Evolutionary conservation across 2,888 invertebrate species (phyloP).

Genomic region (Rhagium mordax): DNA sequence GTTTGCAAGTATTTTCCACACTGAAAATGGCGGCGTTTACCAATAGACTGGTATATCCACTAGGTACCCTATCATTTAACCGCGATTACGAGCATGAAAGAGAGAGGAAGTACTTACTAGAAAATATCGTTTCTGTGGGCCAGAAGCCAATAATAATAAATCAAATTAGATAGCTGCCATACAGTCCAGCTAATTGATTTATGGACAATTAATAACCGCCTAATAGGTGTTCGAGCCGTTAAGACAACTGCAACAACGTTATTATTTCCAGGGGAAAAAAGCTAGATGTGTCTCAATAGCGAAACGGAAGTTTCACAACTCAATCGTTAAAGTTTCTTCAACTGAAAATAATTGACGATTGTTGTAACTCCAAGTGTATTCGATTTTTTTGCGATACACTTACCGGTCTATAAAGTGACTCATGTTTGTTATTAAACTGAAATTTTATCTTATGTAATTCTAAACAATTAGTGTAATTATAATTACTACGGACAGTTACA

Average conservation of each 20-base stretch:
- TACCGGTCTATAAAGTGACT: constrained; percentile 4
- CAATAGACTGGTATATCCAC: too few species aligned
- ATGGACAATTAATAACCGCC: neutral
- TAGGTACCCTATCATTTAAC: neutral
- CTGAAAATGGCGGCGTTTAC: too few species aligned
- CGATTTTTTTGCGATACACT: neutral
- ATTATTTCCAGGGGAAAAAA: neutral
- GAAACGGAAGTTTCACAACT: constrained; percentile 3
- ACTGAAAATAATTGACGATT: constrained; percentile 2
- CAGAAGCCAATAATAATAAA: neutral
- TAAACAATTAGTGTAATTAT: constrained; percentile 27
- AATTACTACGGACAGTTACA: constrained; percentile 8
- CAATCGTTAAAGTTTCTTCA: constrained; percentile 1
- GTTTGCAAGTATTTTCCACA: too few species aligned
- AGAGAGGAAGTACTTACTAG: neutral
- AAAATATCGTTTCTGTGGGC: neutral
- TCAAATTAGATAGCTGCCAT: neutral
- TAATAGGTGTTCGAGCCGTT: neutral
- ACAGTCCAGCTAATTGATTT: neutral
- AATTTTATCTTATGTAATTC: constrained; percentile 27
- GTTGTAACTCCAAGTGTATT: neutral
- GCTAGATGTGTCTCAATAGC: neutral
- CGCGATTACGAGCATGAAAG: neutral
- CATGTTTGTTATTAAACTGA: constrained; percentile 28
- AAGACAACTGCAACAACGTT: neutral